Base-by-base conservation (phyloP, 2,888 invertebrate genomes). In the Pseudococcus jackbeardsleyi region DNA sequence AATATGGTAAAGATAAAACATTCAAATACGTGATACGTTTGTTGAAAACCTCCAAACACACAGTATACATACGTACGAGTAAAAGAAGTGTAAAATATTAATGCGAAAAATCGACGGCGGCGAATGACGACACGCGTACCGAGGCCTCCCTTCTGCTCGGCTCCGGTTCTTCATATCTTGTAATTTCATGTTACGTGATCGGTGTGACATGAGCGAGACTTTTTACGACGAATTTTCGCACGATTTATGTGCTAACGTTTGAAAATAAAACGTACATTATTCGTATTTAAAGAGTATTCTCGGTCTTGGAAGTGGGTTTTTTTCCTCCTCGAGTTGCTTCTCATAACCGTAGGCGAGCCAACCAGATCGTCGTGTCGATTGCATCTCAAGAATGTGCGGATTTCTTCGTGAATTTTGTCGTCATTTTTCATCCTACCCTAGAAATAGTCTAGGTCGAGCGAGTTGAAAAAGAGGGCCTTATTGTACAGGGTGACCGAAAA, bases 1-100 rank as follows among this genome's bases (percentile, higher is more conserved):
- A 84, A 54, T 54, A 54, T 84, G 84, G 15, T 84, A 54, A 84
- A 84, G 50, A 54, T 84, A 84, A 84, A 84, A 50, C 84, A 84
- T 84, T 84, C 54, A 54, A 54, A 84, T 84, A 84, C 84, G 84
- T 84, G 84, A 84, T 84, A 84, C 50, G 84, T 84, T 84, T 84
- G 50, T 84, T 54, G 54, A 84, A 84, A 84, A 77, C 77, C 77
- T 33, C 77, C n/a, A n/a, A 39, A 77, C 54, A 54, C n/a, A n/a
- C 54, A 54, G 54, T 50, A 42, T 42, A 50, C 12, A 4, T 72
- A 39, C 72, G 72, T 11, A 33, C n/a, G 26, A 77, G n/a, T 8
- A 77, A 77, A 77, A 77, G 77, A 42, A 77, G 42, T 77, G 39
- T 77, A 42, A 77, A 77, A 77, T 77, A 77, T 77, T 77, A 77